Percentiles rank a stretch among this genome's conserved stretches.
These are phyloP conservation scores for Adela reaumurella DNA, from an alignment of 2,888 invertebrate species.

Conservation along the genomic window DNA sequence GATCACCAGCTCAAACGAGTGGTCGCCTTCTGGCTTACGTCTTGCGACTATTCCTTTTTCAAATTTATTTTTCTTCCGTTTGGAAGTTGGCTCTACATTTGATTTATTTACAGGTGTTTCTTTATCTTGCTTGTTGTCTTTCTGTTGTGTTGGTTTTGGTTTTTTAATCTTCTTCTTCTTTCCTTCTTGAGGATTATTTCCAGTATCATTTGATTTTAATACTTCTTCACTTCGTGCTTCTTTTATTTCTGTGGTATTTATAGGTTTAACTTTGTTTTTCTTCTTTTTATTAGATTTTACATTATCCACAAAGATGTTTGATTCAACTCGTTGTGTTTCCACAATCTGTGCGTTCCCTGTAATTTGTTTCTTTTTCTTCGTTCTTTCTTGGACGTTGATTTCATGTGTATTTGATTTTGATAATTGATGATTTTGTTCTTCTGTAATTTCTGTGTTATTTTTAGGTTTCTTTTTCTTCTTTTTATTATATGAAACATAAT, in stretches of 20 bases:
- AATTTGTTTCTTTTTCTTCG: too few relatives aligned
- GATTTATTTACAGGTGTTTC: conserved; percentile 14
- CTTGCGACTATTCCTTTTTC: conserved; percentile 29
- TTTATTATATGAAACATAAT: too few relatives aligned
- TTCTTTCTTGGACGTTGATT: too few relatives aligned
- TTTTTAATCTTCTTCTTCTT: conserved; percentile 4
- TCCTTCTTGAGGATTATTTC: conserved; percentile 6
- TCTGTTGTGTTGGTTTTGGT: conserved; percentile 8
- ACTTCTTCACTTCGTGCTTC: conserved; percentile 10
- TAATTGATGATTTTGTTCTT: too few relatives aligned
- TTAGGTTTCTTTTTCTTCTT: too few relatives aligned
- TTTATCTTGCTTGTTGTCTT: conserved; percentile 12
- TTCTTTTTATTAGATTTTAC: conserved; percentile 4
- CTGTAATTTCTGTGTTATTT: too few relatives aligned
- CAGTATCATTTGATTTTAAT: conserved; percentile 15
- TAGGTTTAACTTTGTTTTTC: conserved; percentile 7
- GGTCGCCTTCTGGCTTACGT: conserved; percentile 43
- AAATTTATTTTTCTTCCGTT: conserved; percentile 15
- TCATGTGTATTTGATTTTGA: too few relatives aligned
- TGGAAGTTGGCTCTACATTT: conserved; percentile 3
- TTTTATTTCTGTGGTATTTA: conserved; percentile 3
- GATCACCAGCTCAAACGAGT: conserved; percentile 51
- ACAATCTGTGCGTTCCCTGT: too few relatives aligned
- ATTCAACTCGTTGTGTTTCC: too few relatives aligned
- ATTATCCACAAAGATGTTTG: too few relatives aligned